These are phyloP conservation scores for Neodiprion pinetum DNA, from an alignment of 1,140 invertebrate genomes.

Conservation along the genomic window DNA sequence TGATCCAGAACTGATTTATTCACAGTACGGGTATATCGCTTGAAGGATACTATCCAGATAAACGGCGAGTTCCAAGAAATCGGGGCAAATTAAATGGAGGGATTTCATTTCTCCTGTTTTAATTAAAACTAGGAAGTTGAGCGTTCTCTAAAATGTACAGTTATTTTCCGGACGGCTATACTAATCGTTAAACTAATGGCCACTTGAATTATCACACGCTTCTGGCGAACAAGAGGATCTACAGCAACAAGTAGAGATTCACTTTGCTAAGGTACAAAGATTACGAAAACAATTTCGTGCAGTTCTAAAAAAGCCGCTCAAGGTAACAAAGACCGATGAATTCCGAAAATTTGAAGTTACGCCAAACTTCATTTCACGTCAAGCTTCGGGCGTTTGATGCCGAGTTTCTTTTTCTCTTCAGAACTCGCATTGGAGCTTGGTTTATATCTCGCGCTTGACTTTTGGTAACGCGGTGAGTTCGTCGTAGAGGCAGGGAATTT, in stretches of 20 bases:
- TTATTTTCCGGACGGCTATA: not conserved
- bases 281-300: not conserved
- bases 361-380: too few species aligned
- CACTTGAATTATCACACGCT: not conserved
- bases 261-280: not conserved
- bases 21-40: not conserved
- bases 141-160: not conserved
- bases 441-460: too few species aligned
- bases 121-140: conserved; percentile 1
- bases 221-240: not conserved
- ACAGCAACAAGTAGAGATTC: not conserved
- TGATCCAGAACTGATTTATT: too few species aligned
- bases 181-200: not conserved
- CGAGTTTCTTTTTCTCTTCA: too few species aligned
- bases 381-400: too few species aligned
- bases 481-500: too few species aligned
- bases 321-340: too few species aligned
- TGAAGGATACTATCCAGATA: not conserved
- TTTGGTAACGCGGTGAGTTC: too few species aligned
- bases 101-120: not conserved
- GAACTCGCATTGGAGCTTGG: too few species aligned
- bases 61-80: not conserved
- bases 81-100: not conserved
- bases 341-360: too few species aligned
- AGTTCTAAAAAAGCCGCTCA: too few species aligned